Evolutionary conservation across 2,888 invertebrate genomes (phyloP).

Genomic region (Trissoscelio sp.): DNA sequence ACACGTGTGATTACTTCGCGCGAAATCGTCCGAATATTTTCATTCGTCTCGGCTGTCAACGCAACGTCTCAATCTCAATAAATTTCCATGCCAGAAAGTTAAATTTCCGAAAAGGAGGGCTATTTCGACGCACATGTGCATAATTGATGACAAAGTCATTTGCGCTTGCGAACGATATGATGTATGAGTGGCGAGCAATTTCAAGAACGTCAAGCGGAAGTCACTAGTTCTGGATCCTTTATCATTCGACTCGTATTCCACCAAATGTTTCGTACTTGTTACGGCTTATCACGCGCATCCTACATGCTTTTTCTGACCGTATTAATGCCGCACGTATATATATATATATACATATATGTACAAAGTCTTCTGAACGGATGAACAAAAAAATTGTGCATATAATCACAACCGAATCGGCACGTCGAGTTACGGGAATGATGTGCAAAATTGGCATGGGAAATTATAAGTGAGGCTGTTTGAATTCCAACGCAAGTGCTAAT

Average conservation of each 20-base stretch:
- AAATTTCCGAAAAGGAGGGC: conserved; percentile 39
- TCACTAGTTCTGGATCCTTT: conserved; percentile 53
- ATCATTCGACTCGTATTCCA: conserved; percentile 30
- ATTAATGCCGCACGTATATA: conserved; percentile 24
- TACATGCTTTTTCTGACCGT: conserved; percentile 37
- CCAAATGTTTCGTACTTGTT: conserved; percentile 44
- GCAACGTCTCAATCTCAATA: conserved; percentile 54
- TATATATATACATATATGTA: too few species aligned
- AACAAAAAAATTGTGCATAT: conserved; percentile 25
- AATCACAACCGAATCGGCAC: conserved; percentile 31
- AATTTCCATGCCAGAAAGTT: conserved; percentile 40
- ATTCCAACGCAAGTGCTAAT: conserved; percentile 44
- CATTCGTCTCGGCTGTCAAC: conserved; percentile 54
- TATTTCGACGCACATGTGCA: conserved; percentile 37
- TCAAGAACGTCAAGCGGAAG: conserved; percentile 55
- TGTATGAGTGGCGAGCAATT: conserved; percentile 51
- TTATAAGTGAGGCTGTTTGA: conserved; percentile 15
- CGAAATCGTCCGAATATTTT: conserved; percentile 58
- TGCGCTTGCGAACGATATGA: conserved; percentile 46
- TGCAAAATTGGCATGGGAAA: conserved; percentile 48
- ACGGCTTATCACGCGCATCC: conserved; percentile 57
- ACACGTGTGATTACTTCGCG: conserved; percentile 55
- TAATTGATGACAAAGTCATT: conserved; percentile 60
- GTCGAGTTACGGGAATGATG: conserved; percentile 32
- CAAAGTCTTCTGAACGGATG: conserved; percentile 31